phyloP scores from a whole-genome alignment of 2,888 invertebrate species.

The Strigamia crassipes region DNA sequence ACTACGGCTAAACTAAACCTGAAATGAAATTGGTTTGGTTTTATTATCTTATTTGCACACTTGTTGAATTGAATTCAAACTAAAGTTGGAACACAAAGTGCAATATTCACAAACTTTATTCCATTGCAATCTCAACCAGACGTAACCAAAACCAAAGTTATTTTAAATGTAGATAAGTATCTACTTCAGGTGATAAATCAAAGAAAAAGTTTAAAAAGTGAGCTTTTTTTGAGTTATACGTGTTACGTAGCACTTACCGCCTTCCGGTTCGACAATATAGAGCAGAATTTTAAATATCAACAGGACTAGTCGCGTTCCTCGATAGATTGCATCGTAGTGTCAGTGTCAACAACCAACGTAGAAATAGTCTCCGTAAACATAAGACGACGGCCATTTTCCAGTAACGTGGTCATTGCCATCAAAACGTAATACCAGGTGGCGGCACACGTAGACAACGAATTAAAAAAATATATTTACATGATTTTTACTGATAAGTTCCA shows the following conservation, averaged over 20 bases:
- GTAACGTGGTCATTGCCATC: not conserved
- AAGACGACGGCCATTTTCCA: not conserved
- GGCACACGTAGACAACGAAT: not conserved
- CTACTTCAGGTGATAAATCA: too few relatives aligned
- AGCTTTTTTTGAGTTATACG: too few relatives aligned
- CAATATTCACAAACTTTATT: not conserved
- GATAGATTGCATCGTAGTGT: not conserved
- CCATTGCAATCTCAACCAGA: not conserved
- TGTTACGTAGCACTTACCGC: too few relatives aligned
- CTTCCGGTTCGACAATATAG: not conserved
- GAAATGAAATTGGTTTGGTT: not conserved
- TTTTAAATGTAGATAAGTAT: too few relatives aligned
- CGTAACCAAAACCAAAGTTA: too few relatives aligned
- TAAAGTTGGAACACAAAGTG: not conserved
- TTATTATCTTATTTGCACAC: not conserved
- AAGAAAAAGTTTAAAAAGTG: too few relatives aligned
- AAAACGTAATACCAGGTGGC: slow-evolving; percentile 7
- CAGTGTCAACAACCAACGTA: not conserved
- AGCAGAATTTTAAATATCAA: not conserved
- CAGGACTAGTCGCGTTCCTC: not conserved
- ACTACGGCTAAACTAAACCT: not conserved
- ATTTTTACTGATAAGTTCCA: too few relatives aligned
- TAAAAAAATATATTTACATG: too few relatives aligned
- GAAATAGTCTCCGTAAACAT: not conserved
- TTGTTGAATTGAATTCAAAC: not conserved